Conservation (phyloP, 1,140 invertebrate species). For the Ceratina australensis region DNA sequence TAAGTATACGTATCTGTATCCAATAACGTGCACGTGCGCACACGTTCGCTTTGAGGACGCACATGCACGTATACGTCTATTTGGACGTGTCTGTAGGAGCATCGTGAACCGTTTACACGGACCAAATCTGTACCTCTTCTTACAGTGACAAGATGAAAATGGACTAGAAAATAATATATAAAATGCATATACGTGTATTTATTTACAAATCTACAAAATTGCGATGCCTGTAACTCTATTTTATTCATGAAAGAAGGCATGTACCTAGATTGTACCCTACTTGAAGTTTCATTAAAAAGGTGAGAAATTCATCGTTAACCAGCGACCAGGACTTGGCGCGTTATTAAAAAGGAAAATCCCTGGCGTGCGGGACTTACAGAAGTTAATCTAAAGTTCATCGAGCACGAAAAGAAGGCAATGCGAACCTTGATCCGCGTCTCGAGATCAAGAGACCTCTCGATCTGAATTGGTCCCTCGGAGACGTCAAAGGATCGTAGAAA, state of each 20-base stretch:
- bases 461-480: neutral
- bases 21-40: conserved; percentile 10
- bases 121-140: no score
- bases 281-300: neutral
- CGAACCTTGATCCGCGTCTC: neutral
- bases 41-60: neutral
- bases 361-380: neutral
- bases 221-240: no score
- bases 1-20: conserved; percentile 20
- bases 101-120: neutral
- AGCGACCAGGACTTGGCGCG: neutral
- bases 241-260: no score
- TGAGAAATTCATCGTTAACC: neutral
- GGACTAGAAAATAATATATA: no score
- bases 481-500: neutral
- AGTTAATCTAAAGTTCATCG: neutral
- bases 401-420: neutral
- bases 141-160: no score
- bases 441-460: neutral
- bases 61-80: no score
- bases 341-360: neutral
- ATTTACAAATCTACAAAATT: no score
- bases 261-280: no score
- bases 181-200: no score
- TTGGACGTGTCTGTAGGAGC: no score